A percentile compares a stretch with the other conserved stretches of the same genome.
Evolutionary conservation across 37 sponge, comb jelly and placozoan species (phyloP).

Genomic region (Trichoplax adhaerens): DNA sequence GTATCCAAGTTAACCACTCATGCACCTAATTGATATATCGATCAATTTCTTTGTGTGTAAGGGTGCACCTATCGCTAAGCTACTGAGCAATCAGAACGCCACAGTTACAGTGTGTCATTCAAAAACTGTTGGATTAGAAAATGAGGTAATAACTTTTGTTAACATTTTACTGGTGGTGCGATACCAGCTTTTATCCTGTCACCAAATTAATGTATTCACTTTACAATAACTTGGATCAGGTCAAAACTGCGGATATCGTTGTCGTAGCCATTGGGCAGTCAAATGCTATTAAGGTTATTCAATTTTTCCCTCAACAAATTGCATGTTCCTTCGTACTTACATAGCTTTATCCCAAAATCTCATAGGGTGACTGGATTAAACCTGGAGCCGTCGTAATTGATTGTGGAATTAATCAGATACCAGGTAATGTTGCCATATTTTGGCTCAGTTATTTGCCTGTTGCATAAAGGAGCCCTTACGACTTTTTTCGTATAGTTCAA

Average conservation of each 20-base stretch:
- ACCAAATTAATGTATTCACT: not conserved
- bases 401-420: conserved; percentile 80
- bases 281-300: too few relatives aligned
- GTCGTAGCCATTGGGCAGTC: conserved; percentile 73
- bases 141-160: conserved; percentile 5
- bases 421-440: conserved; percentile 14
- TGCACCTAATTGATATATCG: not conserved
- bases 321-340: too few relatives aligned
- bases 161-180: not conserved
- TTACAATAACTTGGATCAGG: not conserved
- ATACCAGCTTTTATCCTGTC: not conserved
- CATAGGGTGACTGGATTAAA: conserved; percentile 79
- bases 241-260: conserved; percentile 58
- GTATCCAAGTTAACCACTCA: not conserved
- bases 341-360: conserved; percentile 11
- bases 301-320: too few relatives aligned
- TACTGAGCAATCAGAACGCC: conserved; percentile 48
- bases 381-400: conserved; percentile 93
- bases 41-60: not conserved
- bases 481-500: too few relatives aligned
- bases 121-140: conserved; percentile 37
- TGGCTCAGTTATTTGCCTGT: too few relatives aligned
- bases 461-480: too few relatives aligned
- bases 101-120: conserved; percentile 89
- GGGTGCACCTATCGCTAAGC: conserved; percentile 73